A percentile compares a stretch with the other conserved stretches of the same genome.
phyloP scores from a whole-genome alignment of 2,797 vertebrate species.

The Alcedo quadribrachys region DNA sequence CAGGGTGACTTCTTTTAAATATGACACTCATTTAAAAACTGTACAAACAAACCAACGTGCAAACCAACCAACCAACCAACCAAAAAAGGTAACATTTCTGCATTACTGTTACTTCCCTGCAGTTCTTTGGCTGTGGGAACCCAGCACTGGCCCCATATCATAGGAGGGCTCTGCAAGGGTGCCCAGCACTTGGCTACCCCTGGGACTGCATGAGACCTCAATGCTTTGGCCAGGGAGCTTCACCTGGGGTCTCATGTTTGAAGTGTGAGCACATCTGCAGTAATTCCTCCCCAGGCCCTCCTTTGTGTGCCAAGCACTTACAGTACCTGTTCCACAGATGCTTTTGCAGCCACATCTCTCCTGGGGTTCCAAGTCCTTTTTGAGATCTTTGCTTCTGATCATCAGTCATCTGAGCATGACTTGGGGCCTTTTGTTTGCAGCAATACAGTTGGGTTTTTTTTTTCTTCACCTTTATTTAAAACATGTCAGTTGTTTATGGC shows the following conservation, averaged over 20 bases:
- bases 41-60: neutral
- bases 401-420: accelerated
- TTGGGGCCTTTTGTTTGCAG: neutral
- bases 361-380: neutral
- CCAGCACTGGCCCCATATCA: neutral
- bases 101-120: neutral
- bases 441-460: neutral
- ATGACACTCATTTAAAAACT: neutral
- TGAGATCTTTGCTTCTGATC: neutral
- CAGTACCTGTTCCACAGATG: neutral
- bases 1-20: neutral
- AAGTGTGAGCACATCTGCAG: accelerated
- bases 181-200: neutral
- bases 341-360: neutral
- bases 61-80: neutral
- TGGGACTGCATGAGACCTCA: neutral
- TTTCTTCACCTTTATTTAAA: neutral
- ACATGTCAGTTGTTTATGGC: neutral
- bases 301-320: accelerated
- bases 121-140: neutral
- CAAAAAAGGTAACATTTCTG: neutral
- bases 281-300: neutral
- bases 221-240: neutral
- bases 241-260: accelerated
- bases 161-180: accelerated